Evolutionary conservation across 2,797 vertebrate genomes (phyloP).

Genomic region (Eulemur coronatus): DNA sequence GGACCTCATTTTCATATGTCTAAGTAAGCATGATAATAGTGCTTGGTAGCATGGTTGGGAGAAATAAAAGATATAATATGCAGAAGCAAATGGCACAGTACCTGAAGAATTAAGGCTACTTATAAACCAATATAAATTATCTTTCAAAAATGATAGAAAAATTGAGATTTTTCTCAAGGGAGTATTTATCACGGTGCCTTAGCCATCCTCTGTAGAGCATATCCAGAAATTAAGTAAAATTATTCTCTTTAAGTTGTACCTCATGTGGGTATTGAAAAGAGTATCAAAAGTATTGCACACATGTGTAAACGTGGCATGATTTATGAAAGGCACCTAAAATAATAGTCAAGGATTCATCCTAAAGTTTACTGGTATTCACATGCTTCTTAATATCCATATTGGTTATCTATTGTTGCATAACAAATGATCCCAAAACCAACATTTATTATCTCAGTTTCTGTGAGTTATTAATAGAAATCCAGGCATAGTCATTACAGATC

Average conservation of each 20-base stretch:
- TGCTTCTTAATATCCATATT: background rate
- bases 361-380: background rate
- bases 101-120: background rate
- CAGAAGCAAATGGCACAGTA: background rate
- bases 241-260: background rate
- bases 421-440: background rate
- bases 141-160: background rate
- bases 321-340: background rate
- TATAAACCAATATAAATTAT: background rate
- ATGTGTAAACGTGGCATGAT: background rate
- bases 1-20: background rate
- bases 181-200: background rate
- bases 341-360: background rate
- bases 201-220: background rate
- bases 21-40: background rate
- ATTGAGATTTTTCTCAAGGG: background rate
- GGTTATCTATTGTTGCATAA: background rate
- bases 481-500: background rate
- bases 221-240: background rate
- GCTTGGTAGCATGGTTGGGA: background rate
- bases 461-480: background rate
- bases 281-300: background rate
- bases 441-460: background rate
- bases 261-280: background rate
- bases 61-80: background rate